phyloP scores from a whole-genome alignment of 2,113 vertebrate genomes.

The Bambusicola thoracicus region DNA sequence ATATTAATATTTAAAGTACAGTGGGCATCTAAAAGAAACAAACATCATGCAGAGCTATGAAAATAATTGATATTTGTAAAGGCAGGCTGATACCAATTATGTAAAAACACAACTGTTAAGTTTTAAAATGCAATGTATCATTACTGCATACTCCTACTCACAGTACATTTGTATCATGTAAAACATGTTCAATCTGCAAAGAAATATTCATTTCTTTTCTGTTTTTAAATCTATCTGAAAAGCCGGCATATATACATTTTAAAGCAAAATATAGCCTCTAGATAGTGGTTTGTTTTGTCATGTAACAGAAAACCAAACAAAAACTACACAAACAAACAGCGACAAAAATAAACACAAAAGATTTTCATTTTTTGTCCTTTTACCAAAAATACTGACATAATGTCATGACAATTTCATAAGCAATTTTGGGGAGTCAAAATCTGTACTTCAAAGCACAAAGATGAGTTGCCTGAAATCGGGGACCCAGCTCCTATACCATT shows the following conservation, averaged over 20 bases:
- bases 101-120: rapidly evolving
- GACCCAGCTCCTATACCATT: not conserved
- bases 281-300: not conserved
- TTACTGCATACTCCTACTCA: not conserved
- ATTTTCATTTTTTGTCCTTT: not conserved
- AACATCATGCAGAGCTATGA: not conserved
- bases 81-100: not conserved
- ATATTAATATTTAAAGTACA: not conserved
- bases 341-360: not conserved
- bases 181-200: rapidly evolving
- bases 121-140: not conserved
- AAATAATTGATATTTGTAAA: not conserved
- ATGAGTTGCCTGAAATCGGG: not conserved
- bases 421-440: not conserved
- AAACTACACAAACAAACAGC: not conserved
- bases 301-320: not conserved
- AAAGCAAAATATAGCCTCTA: not conserved
- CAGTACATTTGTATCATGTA: rapidly evolving
- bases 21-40: not conserved
- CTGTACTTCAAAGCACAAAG: not conserved
- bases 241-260: not conserved
- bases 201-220: not conserved
- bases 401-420: not conserved
- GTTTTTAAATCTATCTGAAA: not conserved
- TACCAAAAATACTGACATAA: not conserved